Base-by-base conservation (phyloP, 2,888 invertebrate genomes). In the Agrotis ipsilon region DNA sequence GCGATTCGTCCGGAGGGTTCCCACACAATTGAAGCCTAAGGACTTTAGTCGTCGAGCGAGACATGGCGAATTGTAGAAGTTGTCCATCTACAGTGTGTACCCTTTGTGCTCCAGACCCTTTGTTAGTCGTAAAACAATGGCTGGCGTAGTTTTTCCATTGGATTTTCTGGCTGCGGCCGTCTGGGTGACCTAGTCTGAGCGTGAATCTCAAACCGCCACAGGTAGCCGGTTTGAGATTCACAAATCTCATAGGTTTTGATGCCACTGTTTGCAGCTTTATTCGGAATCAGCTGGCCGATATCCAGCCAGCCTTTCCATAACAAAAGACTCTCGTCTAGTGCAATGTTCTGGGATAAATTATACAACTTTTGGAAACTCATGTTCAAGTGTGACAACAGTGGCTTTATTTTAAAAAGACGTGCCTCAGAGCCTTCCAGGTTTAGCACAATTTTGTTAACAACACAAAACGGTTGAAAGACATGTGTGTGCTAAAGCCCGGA, bases 201-300 rank as follows among this genome's bases (percentile, higher is more conserved):
- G 68, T 81, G 74, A 54, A 85, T 21, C 67, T 75, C 78, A 61
- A 85, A 79, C 57, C 79, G 71, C 82, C 80, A 86, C n/a, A 86
- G 58, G 18, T 84, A 86, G 11, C 83, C 82, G 32, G 82, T 79
- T 59, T 70, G 75, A 54, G 80, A 78, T 68, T 85, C 85, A 77
- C 79, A 83, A 5, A 86, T 55, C 45, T 83, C 83, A 32, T 84
- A 83, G 0, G 76, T 78, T 51, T 83, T 86, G 3, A 81, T 72
- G 0, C 81, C 81, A 7, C 14, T 62, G 7, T 48, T 19, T 0
- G 82, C 78, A 0, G 69, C 61, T 63, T 83, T 81, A 46, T 74
- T 79, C 3, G 66, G 55, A 9, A 82, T 82, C 16, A 75, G 55
- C 43, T 83, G 82, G 48, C 65, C 68, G 18, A 78, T 72, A 11